phyloP scores from a whole-genome alignment of 2,797 vertebrate genomes.

The Stomatorhinus walkeri region DNA sequence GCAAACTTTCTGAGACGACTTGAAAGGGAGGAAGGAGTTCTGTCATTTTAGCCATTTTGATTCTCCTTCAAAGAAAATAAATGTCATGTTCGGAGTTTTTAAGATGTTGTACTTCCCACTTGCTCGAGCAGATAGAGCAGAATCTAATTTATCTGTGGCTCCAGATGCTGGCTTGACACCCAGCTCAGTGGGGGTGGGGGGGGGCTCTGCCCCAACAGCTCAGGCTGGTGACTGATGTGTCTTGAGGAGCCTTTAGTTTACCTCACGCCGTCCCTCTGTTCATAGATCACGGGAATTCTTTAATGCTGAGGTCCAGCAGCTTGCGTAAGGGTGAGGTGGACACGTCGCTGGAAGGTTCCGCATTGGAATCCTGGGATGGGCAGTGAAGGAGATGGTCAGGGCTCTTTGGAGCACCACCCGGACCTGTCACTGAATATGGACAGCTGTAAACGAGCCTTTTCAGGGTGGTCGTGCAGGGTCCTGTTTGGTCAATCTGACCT shows the following conservation, averaged over 20 bases:
- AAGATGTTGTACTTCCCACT: conserved; percentile 39
- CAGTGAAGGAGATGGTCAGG: background rate
- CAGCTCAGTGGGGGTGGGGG: conserved; percentile 44
- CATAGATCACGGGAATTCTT: background rate
- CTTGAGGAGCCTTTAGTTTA: background rate
- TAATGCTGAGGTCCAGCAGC: conserved; percentile 49
- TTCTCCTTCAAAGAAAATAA: conserved; percentile 19
- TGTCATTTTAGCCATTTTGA: conserved; percentile 8
- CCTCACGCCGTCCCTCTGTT: background rate
- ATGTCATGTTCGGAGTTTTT: conserved; percentile 39
- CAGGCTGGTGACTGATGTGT: conserved; percentile 32
- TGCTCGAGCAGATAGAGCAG: conserved; percentile 36
- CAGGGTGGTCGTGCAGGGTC: background rate
- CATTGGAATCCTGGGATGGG: background rate
- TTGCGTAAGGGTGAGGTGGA: background rate
- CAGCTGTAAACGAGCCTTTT: background rate
- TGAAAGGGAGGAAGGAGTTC: background rate
- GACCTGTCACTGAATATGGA: background rate
- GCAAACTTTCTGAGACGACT: background rate
- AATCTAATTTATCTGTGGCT: conserved; percentile 45
- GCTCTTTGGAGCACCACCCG: background rate
- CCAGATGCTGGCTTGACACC: conserved; percentile 44
- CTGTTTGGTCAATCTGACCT: background rate
- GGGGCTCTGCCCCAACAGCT: conserved; percentile 35
- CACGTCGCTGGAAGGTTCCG: background rate